Base-by-base conservation (phyloP, 2,797 vertebrate species). In the Adelosebastes latens region DNA sequence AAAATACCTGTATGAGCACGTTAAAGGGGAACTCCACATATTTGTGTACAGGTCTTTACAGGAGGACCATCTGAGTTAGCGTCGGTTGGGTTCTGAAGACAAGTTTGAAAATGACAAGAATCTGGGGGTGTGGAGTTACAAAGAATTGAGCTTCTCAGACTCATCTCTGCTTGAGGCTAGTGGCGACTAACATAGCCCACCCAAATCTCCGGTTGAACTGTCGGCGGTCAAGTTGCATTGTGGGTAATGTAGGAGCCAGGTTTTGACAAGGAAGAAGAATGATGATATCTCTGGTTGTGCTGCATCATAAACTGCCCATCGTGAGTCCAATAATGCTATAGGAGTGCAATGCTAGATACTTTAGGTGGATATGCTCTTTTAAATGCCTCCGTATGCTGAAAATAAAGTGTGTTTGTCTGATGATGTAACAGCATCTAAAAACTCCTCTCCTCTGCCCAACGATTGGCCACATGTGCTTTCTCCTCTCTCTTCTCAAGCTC, bases 1-100 rank as follows among this genome's bases (percentile, higher is more conserved):
- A 8, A 8, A 46, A 46, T 18, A 0, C 16, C 42, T 46, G 16
- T 46, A 46, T 8, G 18, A 49, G 7, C 46, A 20, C 0, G 46
- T 49, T 20, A 20, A 49, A 49, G 46, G 18, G 0, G 3, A 49
- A 20, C 0, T 2, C 46, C 46, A 20, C 46, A 49, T 49, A 49
- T 49, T 20, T 49, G 46, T 18, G 46, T 20, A 49, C 18, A 49
- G 46, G 18, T 49, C 46, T 49, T 49, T 49, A 49, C 18, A 8
- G 46, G 46, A 49, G 46, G 16, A 49, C 18, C 3, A 20, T 49
- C 46, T 20, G 46, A 49, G 46, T 49, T 7, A 49, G 42, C 16
- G 42, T 16, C 42, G 42, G 16, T 18, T 46, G 42, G 46, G 7
- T 49, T 49, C 16, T 46, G 42, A 46, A 46, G 42, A 46, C 42